These are phyloP conservation scores for Trachelus troglodyta DNA, from an alignment of 2,888 invertebrate genomes.

Conservation along the genomic window DNA sequence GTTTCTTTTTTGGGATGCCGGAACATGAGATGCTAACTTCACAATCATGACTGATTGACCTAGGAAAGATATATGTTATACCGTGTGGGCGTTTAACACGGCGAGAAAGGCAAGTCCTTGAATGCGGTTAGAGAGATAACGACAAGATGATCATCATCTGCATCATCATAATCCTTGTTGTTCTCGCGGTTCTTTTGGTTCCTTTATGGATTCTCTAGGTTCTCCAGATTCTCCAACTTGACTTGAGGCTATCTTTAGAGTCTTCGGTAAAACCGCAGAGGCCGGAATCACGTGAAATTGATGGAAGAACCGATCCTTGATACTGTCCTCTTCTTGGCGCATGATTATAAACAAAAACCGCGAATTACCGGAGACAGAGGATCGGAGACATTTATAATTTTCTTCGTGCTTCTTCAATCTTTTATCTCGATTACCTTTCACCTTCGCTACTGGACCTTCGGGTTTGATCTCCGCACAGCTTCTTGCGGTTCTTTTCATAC, in stretches of 20 bases:
- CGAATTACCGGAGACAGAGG: not conserved
- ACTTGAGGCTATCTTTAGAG: conserved; percentile 26
- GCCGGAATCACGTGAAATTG: conserved; percentile 51
- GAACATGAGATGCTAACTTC: too few relatives aligned
- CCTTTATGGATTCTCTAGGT: not conserved
- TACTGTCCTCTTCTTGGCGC: not conserved
- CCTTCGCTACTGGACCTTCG: not conserved
- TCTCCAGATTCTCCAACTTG: not conserved
- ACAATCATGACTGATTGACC: not conserved
- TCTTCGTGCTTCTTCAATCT: not conserved
- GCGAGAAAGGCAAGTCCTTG: conserved; percentile 58
- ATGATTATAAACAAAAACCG: not conserved
- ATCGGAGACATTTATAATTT: not conserved
- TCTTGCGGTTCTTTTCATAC: not conserved
- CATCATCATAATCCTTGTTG: too few relatives aligned
- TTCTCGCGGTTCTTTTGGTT: not conserved
- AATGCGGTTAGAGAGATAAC: conserved; percentile 41
- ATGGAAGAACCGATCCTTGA: conserved; percentile 31
- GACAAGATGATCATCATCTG: conserved; percentile 3
- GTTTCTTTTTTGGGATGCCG: too few relatives aligned
- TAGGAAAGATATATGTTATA: not conserved
- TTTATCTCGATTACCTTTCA: not conserved
- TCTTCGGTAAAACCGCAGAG: conserved; percentile 53
- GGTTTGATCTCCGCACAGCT: not conserved
- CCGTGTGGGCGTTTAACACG: conserved; percentile 28